Conservation (phyloP, 2,888 invertebrate species). For the Parnassius orleans region DNA sequence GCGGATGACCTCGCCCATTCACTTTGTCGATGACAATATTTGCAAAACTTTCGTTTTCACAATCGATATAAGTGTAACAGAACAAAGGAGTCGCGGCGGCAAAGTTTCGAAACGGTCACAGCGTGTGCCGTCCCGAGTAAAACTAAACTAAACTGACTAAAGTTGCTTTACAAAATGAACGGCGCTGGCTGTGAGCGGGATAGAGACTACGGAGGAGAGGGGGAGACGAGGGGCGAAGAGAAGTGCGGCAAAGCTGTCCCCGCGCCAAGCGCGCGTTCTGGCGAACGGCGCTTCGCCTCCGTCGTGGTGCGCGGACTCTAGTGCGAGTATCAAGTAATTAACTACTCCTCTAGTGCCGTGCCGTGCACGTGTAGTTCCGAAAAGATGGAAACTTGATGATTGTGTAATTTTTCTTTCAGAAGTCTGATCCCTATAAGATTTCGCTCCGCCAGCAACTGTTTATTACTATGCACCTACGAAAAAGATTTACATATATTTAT, state of each 20-base stretch:
- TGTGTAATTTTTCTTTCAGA: background rate
- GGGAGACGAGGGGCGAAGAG: constrained; percentile 40
- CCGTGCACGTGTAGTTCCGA: constrained; percentile 45
- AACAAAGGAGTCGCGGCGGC: constrained; percentile 53
- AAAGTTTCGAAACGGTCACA: constrained; percentile 44
- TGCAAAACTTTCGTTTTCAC: constrained; percentile 40
- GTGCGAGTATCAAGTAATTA: too few relatives aligned
- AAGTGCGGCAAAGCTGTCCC: constrained; percentile 37
- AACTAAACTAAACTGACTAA: constrained; percentile 51
- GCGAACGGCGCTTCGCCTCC: too few relatives aligned
- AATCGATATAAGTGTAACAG: constrained; percentile 45
- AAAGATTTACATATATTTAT: too few relatives aligned
- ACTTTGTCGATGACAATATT: constrained; percentile 38
- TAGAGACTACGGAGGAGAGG: constrained; percentile 40
- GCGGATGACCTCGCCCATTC: constrained; percentile 60
- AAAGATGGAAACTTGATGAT: constrained; percentile 19
- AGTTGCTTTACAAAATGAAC: constrained; percentile 37
- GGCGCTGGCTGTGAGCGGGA: constrained; percentile 26
- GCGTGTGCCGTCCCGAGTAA: constrained; percentile 55
- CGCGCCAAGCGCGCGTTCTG: constrained; percentile 26
- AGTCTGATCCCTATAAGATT: too few relatives aligned
- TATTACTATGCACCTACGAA: too few relatives aligned
- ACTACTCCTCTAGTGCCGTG: constrained; percentile 9
- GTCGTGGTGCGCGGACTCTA: too few relatives aligned
- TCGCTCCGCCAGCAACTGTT: too few relatives aligned